Evolutionary conservation across 2,888 invertebrate species (phyloP), one percentile per base, ranked within the genome.

Genomic region (Brassicogethes aeneus): DNA sequence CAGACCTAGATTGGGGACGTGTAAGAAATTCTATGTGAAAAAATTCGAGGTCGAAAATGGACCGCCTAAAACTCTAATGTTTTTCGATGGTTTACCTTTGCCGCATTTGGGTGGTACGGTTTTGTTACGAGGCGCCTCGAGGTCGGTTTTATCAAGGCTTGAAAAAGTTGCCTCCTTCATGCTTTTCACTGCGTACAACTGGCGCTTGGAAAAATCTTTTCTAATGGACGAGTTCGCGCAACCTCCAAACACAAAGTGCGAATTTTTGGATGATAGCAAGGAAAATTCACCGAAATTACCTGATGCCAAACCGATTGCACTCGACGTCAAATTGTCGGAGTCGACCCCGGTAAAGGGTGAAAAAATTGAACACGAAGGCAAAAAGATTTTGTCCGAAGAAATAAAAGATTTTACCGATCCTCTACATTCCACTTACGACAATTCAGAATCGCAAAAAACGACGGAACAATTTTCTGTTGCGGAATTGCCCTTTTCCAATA

Each of bases 181-280:
- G 74, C 74, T 92, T 0, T 85, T 87, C 44, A 80, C 86, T 0
- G 79, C 83, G 29, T 96, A 96, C 65, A 95, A 95, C 55, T 90
- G 92, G 82, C 79, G 87, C 36, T 70, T 96, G 33, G 97, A 99
- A 66, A 84, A 87, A 56, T 86, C 93, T 0, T 95, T 92, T 65
- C 70, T 90, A 31, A 77, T 93, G 69, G 90, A 90, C 46, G 89
- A 91, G 61, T 90, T 88, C 54, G 91, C 86, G 0, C 73, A 77
- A 54, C 85, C 86, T 0, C 80, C 85, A 0, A 73, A 74, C 2
- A 72, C 73, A 34, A 71, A 73, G 17, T 62, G 61, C 43, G 66
- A 65, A 50, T 68, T 69, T 52, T 59, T 69, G 17, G 64, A 64
- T 36, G 69, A 68, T 32, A 67, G 66, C 42, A 63, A 59, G 47